Evolutionary conservation across 2,113 vertebrate genomes (phyloP).

Genomic region (Pituophis catenifer): DNA sequence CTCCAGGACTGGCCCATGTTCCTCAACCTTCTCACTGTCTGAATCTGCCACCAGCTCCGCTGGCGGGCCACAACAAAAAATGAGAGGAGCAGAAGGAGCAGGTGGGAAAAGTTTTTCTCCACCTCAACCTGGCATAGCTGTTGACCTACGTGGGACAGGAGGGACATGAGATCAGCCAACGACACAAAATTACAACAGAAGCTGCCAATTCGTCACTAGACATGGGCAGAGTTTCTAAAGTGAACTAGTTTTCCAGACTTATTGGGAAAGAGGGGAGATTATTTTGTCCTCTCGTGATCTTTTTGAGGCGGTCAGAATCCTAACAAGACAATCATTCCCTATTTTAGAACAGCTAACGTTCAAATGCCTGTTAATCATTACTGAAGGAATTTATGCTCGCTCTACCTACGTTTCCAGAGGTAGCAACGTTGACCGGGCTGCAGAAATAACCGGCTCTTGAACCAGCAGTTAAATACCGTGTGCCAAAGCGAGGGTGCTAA

Average conservation of each 20-base stretch:
- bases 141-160: not conserved
- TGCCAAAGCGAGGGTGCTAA: not conserved
- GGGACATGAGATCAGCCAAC: not conserved
- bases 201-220: not conserved
- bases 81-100: not conserved
- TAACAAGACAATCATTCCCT: not conserved
- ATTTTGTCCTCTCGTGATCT: not conserved
- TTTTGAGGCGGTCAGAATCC: not conserved
- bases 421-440: not conserved
- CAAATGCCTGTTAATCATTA: not conserved
- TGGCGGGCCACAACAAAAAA: not conserved
- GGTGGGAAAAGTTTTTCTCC: not conserved
- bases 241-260: not conserved
- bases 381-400: not conserved
- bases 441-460: conserved; percentile 5
- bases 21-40: too few relatives aligned
- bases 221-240: not conserved
- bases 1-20: too few relatives aligned
- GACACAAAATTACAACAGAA: not conserved
- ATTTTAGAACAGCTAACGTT: not conserved
- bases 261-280: not conserved
- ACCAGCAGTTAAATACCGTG: conserved; percentile 22
- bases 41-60: too few relatives aligned
- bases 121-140: not conserved
- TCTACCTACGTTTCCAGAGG: not conserved